Conservation (phyloP, 2,888 invertebrate species). For the Drosophila yooni region DNA sequence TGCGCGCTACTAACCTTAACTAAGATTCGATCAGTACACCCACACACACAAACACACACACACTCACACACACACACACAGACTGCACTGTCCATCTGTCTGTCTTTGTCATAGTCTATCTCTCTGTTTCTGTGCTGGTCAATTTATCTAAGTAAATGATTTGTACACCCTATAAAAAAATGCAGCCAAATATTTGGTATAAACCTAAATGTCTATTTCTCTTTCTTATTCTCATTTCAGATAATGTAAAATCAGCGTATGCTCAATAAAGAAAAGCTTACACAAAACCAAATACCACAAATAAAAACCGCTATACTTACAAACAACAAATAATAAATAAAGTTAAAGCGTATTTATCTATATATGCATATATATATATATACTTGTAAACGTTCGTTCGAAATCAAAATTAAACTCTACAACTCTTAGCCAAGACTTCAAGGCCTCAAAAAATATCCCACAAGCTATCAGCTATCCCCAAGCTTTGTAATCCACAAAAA, state of each 20-base stretch:
- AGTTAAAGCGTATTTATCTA: conserved; percentile 47
- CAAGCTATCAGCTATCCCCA: conserved; percentile 64
- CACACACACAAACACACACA: conserved; percentile 6
- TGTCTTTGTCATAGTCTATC: conserved; percentile 37
- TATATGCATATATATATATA: conserved; percentile 27
- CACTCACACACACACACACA: conserved; percentile 1
- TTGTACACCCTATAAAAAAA: conserved; percentile 11
- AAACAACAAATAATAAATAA: conserved; percentile 29
- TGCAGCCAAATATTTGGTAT: conserved; percentile 62
- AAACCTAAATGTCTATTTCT: conserved; percentile 79
- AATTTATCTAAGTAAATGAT: conserved; percentile 15
- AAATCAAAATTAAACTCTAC: conserved; percentile 53
- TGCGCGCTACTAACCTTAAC: conserved; percentile 74
- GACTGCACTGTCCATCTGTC: conserved; percentile 27
- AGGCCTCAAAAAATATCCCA: conserved; percentile 45
- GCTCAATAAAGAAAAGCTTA: conserved; percentile 63
- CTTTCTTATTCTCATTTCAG: conserved; percentile 84
- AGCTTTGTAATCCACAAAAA: conserved; percentile 68
- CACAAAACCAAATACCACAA: conserved; percentile 31
- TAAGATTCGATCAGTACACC: conserved; percentile 14
- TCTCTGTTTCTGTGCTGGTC: conserved; percentile 34
- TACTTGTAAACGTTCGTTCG: conserved; percentile 42
- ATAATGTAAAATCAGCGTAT: conserved; percentile 83
- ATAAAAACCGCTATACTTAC: conserved; percentile 44
- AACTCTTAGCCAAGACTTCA: conserved; percentile 58